Base-by-base conservation (phyloP, 2,797 vertebrate genomes). In the Nyctalus aviator region DNA sequence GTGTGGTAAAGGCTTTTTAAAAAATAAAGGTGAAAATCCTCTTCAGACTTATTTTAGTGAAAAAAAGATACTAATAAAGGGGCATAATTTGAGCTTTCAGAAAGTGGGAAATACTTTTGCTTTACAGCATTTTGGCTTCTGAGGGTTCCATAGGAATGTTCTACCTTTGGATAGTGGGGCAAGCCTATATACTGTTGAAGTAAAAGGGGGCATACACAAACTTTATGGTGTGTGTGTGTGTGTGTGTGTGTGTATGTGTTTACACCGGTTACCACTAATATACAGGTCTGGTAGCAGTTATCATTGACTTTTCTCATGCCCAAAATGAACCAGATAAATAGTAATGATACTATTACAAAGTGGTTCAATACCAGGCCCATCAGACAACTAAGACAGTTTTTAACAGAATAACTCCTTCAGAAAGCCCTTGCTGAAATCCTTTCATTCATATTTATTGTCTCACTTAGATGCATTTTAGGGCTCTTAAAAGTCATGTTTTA, bases 231-330 rank as follows among this genome's bases (percentile, higher is more conserved):
- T 59, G 64, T 66, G 64, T 68, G n/a, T 68, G 64, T 66, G 64
- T 66, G 64, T 32, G 66, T 68, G n/a, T 68, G n/a, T 68, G 64
- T 71, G 37, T 72, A 21, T 44, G 12, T 72, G 37, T 72, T 25
- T 72, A 44, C 21, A 25, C 25, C 13, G 96, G 96, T 64, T 64
- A 41, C 25, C 27, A 46, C 62, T 48, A 78, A 77, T 78, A 37
- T 23, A 46, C 2, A 85, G 48, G 25, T 12, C 98, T 97, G 78
- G 59, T 97, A 97, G 98, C 97, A 83, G 95, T 94, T 88, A 94
- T 78, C 96, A 83, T 25, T 59, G 13, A 91, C 89, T 85, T 66
- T 89, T 93, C 37, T 82, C 86, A 30, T 10, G 23, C 44, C 72
- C 41, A 93, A 37, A 82, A 93, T 57, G 87, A 94, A 72, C 17